Percentiles rank a stretch among this genome's conserved stretches.
Evolutionary conservation across 1,140 invertebrate genomes (phyloP).

Genomic region (Bombus cullumanus): DNA sequence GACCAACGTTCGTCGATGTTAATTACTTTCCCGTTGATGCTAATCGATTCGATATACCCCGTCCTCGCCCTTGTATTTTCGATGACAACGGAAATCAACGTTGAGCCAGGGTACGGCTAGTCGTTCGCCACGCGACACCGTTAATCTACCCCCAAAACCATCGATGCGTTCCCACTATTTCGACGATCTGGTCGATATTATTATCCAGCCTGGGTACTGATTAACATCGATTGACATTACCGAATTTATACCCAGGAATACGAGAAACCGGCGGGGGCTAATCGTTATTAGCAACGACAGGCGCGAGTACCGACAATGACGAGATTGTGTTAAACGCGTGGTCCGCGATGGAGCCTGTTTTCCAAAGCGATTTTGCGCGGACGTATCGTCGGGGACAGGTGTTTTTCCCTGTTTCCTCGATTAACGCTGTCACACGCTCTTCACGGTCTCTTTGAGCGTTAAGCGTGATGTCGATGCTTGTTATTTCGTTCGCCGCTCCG

Average conservation of each 20-base stretch:
- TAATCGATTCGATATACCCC: conserved; percentile 19
- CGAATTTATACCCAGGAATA: conserved; percentile 59
- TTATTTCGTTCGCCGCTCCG: not conserved
- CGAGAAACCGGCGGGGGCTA: conserved; percentile 38
- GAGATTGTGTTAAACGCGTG: conserved; percentile 67
- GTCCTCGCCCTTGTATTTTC: conserved; percentile 1
- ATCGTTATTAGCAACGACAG: conserved; percentile 73
- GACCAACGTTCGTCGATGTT: conserved; percentile 27
- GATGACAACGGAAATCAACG: conserved; percentile 35
- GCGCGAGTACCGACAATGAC: conserved; percentile 59
- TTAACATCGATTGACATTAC: conserved; percentile 55
- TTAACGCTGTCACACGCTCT: conserved; percentile 20
- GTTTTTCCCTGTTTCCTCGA: conserved; percentile 37
- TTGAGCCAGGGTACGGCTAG: conserved; percentile 23
- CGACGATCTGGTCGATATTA: conserved; percentile 56
- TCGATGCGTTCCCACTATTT: conserved; percentile 34
- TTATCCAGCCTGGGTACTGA: conserved; percentile 27
- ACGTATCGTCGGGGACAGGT: not conserved
- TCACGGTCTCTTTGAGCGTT: conserved; percentile 8
- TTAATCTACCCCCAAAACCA: conserved; percentile 47
- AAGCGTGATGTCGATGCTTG: conserved; percentile 26
- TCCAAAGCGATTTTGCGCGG: conserved; percentile 17
- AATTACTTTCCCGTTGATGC: conserved; percentile 34
- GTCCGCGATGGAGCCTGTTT: not conserved
- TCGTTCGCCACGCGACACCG: conserved; percentile 35